phyloP scores from a whole-genome alignment of 2,888 invertebrate species.

The Rambutsinella grinnellia region DNA sequence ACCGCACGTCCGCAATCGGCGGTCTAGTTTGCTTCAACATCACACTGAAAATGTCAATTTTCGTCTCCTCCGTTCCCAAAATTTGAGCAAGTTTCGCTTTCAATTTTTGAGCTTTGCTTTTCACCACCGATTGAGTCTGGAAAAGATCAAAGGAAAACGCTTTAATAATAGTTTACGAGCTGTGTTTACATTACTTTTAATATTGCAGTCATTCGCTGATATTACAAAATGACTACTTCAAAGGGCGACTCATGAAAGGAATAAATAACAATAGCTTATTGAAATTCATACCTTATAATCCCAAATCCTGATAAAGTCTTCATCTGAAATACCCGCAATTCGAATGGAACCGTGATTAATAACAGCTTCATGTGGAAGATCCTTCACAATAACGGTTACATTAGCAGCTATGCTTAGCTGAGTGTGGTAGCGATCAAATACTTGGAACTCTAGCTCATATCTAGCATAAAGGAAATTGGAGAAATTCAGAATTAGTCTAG shows the following conservation, averaged over 20 bases:
- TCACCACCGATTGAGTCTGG: constrained; percentile 81
- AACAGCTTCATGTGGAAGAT: constrained; percentile 95
- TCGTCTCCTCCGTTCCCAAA: constrained; percentile 86
- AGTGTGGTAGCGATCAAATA: constrained; percentile 94
- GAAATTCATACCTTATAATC: constrained; percentile 84
- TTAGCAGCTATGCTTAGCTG: constrained; percentile 97
- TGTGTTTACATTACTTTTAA: too few relatives aligned
- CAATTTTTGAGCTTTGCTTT: constrained; percentile 91
- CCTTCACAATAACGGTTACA: constrained; percentile 93
- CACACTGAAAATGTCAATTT: constrained; percentile 97
- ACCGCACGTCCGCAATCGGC: constrained; percentile 91
- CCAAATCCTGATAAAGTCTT: constrained; percentile 96
- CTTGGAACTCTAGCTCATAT: constrained; percentile 74
- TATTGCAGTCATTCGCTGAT: too few relatives aligned
- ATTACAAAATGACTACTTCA: too few relatives aligned
- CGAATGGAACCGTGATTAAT: constrained; percentile 95
- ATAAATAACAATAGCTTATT: too few relatives aligned
- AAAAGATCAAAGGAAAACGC: constrained; percentile 25
- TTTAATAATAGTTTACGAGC: too few relatives aligned
- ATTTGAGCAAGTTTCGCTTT: constrained; percentile 88
- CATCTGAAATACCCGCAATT: constrained; percentile 93
- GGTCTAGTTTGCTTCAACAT: constrained; percentile 85
- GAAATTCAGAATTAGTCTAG: neutral
- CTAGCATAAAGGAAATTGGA: constrained; percentile 58
- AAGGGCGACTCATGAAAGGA: too few relatives aligned